Base-by-base conservation (phyloP, 2,797 vertebrate genomes). In the Cheirogaleus major region DNA sequence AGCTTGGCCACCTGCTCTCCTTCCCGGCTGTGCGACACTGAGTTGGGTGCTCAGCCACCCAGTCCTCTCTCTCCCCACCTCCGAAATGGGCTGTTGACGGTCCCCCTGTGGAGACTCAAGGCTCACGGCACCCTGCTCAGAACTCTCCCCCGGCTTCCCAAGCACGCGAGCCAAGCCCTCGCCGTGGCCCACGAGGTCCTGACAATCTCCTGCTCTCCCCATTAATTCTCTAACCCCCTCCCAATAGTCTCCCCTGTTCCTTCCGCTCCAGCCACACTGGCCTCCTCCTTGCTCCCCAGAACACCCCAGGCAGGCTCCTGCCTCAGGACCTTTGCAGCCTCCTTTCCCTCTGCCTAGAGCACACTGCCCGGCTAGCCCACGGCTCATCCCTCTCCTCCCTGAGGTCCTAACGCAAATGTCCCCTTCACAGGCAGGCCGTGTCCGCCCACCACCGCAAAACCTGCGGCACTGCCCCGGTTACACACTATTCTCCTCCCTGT, bases 351-450 rank as follows among this genome's bases (percentile, higher is more conserved):
- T 25, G 12, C 50, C 61, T 38, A 17, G 32, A 75, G 48, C 11
- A 0, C 5, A 48, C 22, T 15, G 30, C 27, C 8, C 76, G 10
- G 22, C 5, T 0, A 35, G n/a, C 43, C 43, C 2, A 2, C 0
- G 7, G 43, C 52, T 45, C n/a, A 1, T 41, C 30, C 22, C 18
- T 7, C 55, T 32, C 27, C 20, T 72, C 61, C 78, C 30, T 0
- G 18, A 41, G 76, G 38, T 30, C 59, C 41, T 69, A 23, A 32
- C 9, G 52, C 59, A 38, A 38, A 61, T 4, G 22, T 22, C 30
- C 0, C 52, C 87, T 87, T 91, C 22, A 0, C 3, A 30, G 61
- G 65, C 17, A 81, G 32, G 57, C 22, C 52, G 52, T 65, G 32
- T 17, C 41, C 41, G 45, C 55, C 35, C 23, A 20, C n/a, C 52